Evolutionary conservation across 2,888 invertebrate species (phyloP), one percentile per base, ranked within the genome.

Genomic region (Notodonta ziczac): DNA sequence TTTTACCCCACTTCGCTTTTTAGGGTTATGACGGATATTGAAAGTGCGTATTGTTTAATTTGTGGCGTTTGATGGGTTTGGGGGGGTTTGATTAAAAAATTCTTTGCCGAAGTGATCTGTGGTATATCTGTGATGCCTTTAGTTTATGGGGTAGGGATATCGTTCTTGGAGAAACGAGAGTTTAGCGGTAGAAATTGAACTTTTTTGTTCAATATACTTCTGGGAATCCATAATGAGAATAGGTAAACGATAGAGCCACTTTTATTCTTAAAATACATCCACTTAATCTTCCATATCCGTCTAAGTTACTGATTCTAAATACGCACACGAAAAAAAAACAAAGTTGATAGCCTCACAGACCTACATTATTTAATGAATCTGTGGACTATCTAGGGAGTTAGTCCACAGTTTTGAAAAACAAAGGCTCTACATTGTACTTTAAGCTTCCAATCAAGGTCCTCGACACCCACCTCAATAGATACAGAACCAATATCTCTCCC

Each of bases 1-100:
- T 88, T 82, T 80, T 78, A 71, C 80, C 78, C 73, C 16, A 16
- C 74, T 72, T 72, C 67, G 78, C 76, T 73, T 75, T 75, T 81
- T 81, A 79, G 78, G 80, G 81, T 81, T 81, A 80, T 77, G 77
- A 76, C 74, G 66, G 79, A 82, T 85, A 85, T 85, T 84, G 85
- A 81, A 83, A 81, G 82, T 76, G 82, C 83, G 80, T 78, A 83
- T 83, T 84, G 84, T 81, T 74, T 84, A 82, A 83, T 85, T 84
- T 82, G 81, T 77, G 81, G 74, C 66, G 57, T 77, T 83, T 78
- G 70, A 80, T 78, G 74, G 75, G 74, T 61, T 72, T 65, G 61
- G 66, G 62, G 62, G 60, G 70, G 72, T 73, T 82, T 82, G 77
- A 80, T 81, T 81, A 79, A 80, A 81, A 72, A 76, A 79, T 79